Evolutionary conservation across 2,797 vertebrate species (phyloP).

Genomic region (Lemur catta): DNA sequence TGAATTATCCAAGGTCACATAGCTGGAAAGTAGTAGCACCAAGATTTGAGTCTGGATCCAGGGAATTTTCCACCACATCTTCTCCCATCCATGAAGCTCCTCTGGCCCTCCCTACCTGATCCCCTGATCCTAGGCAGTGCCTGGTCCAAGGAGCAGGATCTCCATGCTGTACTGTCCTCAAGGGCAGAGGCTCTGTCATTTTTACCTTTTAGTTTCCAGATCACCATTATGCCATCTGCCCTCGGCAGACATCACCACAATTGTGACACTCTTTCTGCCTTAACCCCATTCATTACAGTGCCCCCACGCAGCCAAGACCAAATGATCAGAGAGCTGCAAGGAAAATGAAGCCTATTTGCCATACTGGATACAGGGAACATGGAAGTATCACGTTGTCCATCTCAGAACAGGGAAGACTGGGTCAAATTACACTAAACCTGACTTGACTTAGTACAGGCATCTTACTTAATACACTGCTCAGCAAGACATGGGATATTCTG

Average conservation of each 20-base stretch:
- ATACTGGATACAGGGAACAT: not conserved
- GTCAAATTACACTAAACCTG: accelerated
- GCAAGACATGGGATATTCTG: not conserved
- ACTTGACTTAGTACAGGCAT: not conserved
- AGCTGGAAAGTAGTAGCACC: not conserved
- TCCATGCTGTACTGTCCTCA: not conserved
- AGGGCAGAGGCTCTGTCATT: not conserved
- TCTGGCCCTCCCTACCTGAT: not conserved
- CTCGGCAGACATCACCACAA: not conserved
- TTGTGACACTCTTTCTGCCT: not conserved
- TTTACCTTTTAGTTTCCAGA: not conserved
- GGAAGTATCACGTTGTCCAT: not conserved
- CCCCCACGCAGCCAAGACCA: not conserved
- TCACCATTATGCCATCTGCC: not conserved
- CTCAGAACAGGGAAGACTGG: not conserved
- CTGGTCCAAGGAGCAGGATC: not conserved
- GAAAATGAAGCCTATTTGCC: not conserved
- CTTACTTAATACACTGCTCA: not conserved
- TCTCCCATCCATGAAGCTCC: not conserved
- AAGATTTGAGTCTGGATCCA: not conserved
- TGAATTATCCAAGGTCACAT: not conserved
- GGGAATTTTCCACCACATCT: not conserved
- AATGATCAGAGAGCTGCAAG: not conserved
- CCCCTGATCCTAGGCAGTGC: not conserved
- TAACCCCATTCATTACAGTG: not conserved